A percentile compares a stretch with the other conserved stretches of the same genome.
Evolutionary conservation across 92 coral and sea anemone species (phyloP).

Genomic region (Phymanthus crucifer): DNA sequence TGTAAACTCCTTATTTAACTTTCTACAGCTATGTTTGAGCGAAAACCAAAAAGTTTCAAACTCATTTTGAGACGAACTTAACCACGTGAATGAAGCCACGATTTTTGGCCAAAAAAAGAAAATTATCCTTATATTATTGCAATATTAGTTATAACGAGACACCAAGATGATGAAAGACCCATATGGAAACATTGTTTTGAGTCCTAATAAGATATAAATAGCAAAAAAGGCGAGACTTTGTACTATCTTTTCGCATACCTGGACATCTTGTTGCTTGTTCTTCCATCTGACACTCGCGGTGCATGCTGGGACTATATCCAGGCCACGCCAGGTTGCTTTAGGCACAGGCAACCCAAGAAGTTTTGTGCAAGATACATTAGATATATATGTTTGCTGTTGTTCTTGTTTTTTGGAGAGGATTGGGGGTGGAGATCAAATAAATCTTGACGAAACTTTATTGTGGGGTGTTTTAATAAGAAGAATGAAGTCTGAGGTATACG

Average conservation of each 20-base stretch:
- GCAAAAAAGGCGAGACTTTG: neutral
- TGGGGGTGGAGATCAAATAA: no score
- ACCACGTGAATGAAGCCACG: no score
- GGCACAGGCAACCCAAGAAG: no score
- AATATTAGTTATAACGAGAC: neutral
- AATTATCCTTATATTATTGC: neutral
- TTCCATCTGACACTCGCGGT: neutral
- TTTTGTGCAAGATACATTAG: no score
- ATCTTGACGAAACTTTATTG: no score
- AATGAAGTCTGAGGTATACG: no score
- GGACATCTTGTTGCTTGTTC: neutral
- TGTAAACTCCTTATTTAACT: neutral
- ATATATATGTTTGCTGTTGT: no score
- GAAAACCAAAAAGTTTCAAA: no score
- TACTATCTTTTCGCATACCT: neutral
- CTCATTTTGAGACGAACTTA: no score
- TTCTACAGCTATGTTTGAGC: no score
- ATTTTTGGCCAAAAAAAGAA: neutral
- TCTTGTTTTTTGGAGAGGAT: no score
- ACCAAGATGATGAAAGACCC: neutral
- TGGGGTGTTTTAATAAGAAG: no score
- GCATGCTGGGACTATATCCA: neutral
- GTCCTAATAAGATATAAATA: neutral
- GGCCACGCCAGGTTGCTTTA: neutral
- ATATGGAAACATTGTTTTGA: neutral